A percentile compares a stretch with the other conserved stretches of the same genome.
Conservation (phyloP, 2,113 vertebrate species). For the Centropus bengalensis region DNA sequence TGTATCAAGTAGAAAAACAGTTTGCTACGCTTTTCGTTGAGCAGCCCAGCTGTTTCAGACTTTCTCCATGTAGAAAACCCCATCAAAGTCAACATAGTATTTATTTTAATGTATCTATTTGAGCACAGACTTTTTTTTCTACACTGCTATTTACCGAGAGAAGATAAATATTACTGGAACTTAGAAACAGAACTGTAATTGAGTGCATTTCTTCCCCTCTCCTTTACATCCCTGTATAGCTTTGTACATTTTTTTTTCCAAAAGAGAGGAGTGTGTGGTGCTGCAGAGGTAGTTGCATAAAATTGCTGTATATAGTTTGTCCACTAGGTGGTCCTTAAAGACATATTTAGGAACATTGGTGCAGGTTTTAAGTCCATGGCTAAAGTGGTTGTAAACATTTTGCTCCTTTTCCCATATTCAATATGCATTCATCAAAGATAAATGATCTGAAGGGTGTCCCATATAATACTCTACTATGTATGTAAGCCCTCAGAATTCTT, state of each 20-base stretch:
- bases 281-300: not conserved
- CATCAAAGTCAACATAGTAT: not conserved
- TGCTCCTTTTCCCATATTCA: not conserved
- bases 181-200: not conserved
- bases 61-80: not conserved
- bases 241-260: not conserved
- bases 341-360: not conserved
- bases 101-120: not conserved
- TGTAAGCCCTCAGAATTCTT: not conserved
- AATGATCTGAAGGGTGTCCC: not conserved
- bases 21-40: not conserved
- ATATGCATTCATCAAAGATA: not conserved
- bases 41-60: not conserved
- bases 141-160: not conserved
- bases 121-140: not conserved
- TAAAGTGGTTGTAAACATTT: not conserved
- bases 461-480: not conserved
- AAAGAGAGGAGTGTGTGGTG: not conserved
- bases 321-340: slow-evolving; percentile 43
- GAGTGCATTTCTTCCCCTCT: not conserved
- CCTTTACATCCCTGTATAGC: not conserved
- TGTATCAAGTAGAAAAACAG: not conserved
- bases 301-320: not conserved
- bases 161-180: not conserved
- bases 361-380: not conserved